Evolutionary conservation across 2,797 vertebrate species (phyloP).

Genomic region (Halcyon chelicuti): DNA sequence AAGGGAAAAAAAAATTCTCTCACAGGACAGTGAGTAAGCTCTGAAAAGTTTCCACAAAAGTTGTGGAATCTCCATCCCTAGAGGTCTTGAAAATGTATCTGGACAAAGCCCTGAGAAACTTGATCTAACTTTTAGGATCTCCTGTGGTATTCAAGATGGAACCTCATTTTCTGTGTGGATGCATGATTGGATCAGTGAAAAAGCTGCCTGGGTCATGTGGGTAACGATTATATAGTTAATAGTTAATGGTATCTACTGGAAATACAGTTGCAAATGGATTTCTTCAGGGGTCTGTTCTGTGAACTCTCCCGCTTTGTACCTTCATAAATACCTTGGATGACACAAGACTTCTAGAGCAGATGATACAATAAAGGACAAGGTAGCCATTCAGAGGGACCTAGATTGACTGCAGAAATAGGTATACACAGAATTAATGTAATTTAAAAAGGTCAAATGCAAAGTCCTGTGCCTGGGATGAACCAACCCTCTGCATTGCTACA

Average conservation of each 20-base stretch:
- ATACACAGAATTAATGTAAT: background rate
- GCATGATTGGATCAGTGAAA: background rate
- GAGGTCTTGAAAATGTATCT: background rate
- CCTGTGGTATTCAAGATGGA: background rate
- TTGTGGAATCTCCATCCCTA: background rate
- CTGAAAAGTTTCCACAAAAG: background rate
- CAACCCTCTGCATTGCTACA: background rate
- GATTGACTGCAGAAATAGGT: background rate
- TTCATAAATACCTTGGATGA: no score
- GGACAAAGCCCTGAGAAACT: background rate
- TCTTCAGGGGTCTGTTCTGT: background rate
- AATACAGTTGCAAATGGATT: background rate
- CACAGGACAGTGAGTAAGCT: background rate
- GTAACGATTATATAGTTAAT: background rate
- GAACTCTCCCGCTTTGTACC: background rate
- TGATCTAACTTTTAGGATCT: background rate
- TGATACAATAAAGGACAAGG: no score
- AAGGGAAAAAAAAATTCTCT: background rate
- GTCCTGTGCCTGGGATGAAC: background rate
- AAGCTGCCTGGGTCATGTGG: background rate
- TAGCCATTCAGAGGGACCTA: no score
- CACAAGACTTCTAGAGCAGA: no score
- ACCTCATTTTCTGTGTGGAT: background rate
- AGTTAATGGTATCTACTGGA: background rate
- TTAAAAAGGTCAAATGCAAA: background rate